Evolutionary conservation across 2,888 invertebrate species (phyloP).

Genomic region (Scrobipalpa costella): DNA sequence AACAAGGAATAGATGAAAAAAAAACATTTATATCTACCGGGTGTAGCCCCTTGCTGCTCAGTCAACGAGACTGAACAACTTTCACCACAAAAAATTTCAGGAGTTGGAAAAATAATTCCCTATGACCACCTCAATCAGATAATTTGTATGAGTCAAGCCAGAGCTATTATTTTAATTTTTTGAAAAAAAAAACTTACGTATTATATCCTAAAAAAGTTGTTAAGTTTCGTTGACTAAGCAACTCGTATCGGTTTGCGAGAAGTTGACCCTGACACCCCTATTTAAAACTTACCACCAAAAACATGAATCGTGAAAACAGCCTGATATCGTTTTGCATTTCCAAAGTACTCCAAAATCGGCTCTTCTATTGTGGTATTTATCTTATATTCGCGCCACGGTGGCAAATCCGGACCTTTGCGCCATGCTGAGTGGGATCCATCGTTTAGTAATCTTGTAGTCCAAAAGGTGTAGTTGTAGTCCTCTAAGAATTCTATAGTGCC

Average conservation of each 20-base stretch:
- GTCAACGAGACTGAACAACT: no score
- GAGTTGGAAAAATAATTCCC: no score
- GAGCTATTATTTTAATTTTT: not conserved
- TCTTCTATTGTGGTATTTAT: not conserved
- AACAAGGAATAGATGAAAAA: no score
- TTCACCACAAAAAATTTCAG: no score
- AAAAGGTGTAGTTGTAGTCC: conserved; percentile 40
- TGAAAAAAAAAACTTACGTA: no score
- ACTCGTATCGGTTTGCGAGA: no score
- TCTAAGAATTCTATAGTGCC: conserved; percentile 29
- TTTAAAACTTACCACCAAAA: conserved; percentile 50
- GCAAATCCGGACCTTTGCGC: conserved; percentile 41
- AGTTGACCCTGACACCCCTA: not conserved
- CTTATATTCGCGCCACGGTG: conserved; percentile 32
- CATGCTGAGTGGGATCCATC: conserved; percentile 43
- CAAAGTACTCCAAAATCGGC: not conserved
- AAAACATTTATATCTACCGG: no score
- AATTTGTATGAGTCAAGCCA: no score
- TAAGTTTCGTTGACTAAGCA: no score
- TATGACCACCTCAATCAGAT: no score
- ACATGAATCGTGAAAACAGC: not conserved
- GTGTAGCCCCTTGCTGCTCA: no score
- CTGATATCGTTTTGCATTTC: not conserved
- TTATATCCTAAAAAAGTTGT: no score
- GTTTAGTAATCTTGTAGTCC: conserved; percentile 41